Conservation (phyloP, 2,888 invertebrate genomes). For the Drosophila testacea region DNA sequence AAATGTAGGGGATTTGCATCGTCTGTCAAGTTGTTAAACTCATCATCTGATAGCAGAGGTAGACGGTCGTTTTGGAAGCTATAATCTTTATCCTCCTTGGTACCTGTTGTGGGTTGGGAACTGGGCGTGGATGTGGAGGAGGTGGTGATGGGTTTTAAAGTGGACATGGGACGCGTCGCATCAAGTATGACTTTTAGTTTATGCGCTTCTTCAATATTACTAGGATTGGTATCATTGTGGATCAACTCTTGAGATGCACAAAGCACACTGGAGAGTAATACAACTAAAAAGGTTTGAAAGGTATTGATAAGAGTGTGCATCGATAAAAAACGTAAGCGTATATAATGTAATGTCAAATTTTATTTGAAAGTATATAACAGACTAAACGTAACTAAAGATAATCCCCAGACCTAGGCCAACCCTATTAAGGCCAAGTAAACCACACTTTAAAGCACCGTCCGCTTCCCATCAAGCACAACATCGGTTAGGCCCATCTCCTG, state of each 20-base stretch:
- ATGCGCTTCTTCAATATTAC: conserved; percentile 16
- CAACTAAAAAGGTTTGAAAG: conserved; percentile 30
- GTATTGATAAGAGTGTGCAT: conserved; percentile 1
- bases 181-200: conserved; percentile 24
- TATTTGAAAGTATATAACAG: conserved; percentile 72
- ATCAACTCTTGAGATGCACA: conserved; percentile 11
- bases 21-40: conserved; percentile 61
- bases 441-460: conserved; percentile 40
- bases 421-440: no score
- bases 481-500: conserved; percentile 61
- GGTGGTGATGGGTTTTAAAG: conserved; percentile 14
- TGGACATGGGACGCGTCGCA: conserved; percentile 3
- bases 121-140: conserved; percentile 1
- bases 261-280: conserved; percentile 32
- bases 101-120: not conserved
- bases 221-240: conserved; percentile 1
- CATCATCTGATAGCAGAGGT: conserved; percentile 68
- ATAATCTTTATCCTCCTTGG: conserved; percentile 53
- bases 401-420: conserved; percentile 17
- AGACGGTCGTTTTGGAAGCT: conserved; percentile 59
- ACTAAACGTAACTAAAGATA: conserved; percentile 46
- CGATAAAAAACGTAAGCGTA: not conserved
- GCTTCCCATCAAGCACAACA: conserved; percentile 65
- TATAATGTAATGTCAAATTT: conserved; percentile 56
- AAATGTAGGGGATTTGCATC: conserved; percentile 73